Base-by-base conservation (phyloP, 2,888 invertebrate genomes). In the Parthenolecanium corni region DNA sequence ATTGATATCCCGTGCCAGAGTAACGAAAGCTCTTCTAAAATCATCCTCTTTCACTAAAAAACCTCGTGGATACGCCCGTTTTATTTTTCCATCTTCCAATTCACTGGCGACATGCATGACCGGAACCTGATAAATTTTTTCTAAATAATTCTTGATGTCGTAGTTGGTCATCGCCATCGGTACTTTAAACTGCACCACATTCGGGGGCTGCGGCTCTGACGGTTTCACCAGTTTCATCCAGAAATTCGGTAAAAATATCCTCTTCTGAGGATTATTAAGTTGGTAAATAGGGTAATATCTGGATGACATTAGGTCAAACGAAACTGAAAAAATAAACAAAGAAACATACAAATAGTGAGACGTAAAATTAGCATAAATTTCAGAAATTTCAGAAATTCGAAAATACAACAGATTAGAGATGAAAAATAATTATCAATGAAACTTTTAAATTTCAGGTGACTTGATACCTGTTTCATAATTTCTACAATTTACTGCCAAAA, bases 161-260 rank as follows among this genome's bases (percentile, higher is more conserved):
- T 78, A 72, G 72, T 80, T 84, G 0, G 92, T 93, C 97, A 98
- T 98, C 79, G 91, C 84, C 77, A 89, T 86, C 9, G 95, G 92
- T 69, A 92, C 90, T 54, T 87, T 80, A 74, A 98, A 97, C 58
- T 86, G 81, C 0, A 93, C 89, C 44, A 86, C 75, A 77, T 96
- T 91, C 52, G 82, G 78, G 2, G 89, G 89, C 68, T 84, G 81
- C 36, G 78, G 78, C 18, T 74, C 67, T 3, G 73, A 70, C 1
- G 90, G 84, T 62, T 82, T 79, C 0, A 96, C 81, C 18, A 96
- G 71, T 76, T 95, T 96, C 84, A 98, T 83, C 92, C 93, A 97
- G 76, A 97, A 97, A 73, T 96, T 92, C 1, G 97, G 96, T 36
- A 98, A 76, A 74, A 92, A 94, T 11, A 96, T 80, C 64, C 96